A percentile compares a stretch with the other conserved stretches of the same genome.
These are phyloP conservation scores for Papilio helenus DNA, from an alignment of 1,140 invertebrate genomes.

Conservation along the genomic window DNA sequence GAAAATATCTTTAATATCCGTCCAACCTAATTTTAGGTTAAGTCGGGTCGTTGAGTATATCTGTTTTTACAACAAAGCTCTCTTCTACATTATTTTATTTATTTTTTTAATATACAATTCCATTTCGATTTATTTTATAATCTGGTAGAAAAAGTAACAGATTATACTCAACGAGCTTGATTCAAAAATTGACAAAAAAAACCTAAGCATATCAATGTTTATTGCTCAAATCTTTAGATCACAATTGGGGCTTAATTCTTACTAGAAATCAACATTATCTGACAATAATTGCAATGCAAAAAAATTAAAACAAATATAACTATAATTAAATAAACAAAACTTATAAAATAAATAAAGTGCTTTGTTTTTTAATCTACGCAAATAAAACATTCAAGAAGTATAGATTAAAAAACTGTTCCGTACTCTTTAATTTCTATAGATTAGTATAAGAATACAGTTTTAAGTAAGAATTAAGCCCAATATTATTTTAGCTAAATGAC, in stretches of 20 bases:
- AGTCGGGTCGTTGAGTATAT: conserved; percentile 1
- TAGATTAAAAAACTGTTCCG: neutral
- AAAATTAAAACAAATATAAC: neutral
- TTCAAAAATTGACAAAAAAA: neutral
- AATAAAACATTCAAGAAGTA: neutral
- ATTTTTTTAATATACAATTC: neutral
- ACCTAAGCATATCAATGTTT: conserved; percentile 34
- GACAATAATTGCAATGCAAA: neutral
- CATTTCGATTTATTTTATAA: neutral
- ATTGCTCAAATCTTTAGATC: conserved; percentile 49
- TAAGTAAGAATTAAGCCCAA: conserved; percentile 38
- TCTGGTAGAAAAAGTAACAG: conserved; percentile 18
- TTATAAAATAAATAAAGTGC: too few relatives aligned
- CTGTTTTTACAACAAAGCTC: conserved; percentile 25
- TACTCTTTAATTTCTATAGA: neutral
- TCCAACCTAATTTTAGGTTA: conserved; percentile 32
- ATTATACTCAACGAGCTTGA: neutral
- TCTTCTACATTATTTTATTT: conserved; percentile 2
- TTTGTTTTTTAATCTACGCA: neutral
- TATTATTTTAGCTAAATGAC: conserved; percentile 68
- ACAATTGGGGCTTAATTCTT: conserved; percentile 40
- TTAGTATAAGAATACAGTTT: neutral
- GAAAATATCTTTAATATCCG: conserved; percentile 13
- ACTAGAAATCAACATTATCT: neutral
- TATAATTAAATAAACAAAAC: too few relatives aligned